A percentile compares a stretch with the other conserved stretches of the same genome.
phyloP scores from a whole-genome alignment of 2,888 invertebrate species.

The Microctonus aethiopoides region DNA sequence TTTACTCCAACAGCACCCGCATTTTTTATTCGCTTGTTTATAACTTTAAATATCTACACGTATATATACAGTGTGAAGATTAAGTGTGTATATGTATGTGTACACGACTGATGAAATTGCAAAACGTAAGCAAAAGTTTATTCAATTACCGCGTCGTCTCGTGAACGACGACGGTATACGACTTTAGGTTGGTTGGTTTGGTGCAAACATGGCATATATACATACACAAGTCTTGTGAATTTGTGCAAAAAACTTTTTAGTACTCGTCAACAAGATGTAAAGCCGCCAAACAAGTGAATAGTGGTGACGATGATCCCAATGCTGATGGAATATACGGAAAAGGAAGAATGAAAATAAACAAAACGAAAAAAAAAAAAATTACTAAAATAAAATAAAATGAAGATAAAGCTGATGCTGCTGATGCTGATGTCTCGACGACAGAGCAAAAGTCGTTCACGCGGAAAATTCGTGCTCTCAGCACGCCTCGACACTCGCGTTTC shows the following conservation, averaged over 20 bases:
- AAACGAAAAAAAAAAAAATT: not conserved
- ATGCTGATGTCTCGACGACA: not conserved
- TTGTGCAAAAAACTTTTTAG: not conserved
- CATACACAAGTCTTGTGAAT: not conserved
- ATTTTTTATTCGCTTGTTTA: slow-evolving; percentile 10
- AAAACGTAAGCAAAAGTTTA: slow-evolving; percentile 27
- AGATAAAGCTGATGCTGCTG: not conserved
- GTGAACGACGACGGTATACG: not conserved
- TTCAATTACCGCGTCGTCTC: slow-evolving; percentile 25
- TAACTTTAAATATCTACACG: not conserved
- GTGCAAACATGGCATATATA: not conserved
- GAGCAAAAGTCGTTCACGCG: slow-evolving; percentile 25
- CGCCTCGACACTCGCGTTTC: slow-evolving; percentile 36
- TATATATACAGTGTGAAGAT: no score
- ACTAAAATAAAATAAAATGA: slow-evolving; percentile 11
- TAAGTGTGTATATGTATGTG: not conserved
- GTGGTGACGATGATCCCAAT: not conserved
- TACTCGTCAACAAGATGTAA: slow-evolving; percentile 7
- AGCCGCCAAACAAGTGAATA: not conserved
- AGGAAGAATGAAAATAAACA: not conserved
- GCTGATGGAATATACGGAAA: not conserved
- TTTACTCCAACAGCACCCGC: not conserved
- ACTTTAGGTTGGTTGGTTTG: not conserved
- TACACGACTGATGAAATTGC: slow-evolving; percentile 3
- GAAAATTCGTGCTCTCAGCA: slow-evolving; percentile 31